These are phyloP conservation scores for Melanotaenia maccullochi DNA, from an alignment of 2,797 vertebrate species.

Conservation along the genomic window DNA sequence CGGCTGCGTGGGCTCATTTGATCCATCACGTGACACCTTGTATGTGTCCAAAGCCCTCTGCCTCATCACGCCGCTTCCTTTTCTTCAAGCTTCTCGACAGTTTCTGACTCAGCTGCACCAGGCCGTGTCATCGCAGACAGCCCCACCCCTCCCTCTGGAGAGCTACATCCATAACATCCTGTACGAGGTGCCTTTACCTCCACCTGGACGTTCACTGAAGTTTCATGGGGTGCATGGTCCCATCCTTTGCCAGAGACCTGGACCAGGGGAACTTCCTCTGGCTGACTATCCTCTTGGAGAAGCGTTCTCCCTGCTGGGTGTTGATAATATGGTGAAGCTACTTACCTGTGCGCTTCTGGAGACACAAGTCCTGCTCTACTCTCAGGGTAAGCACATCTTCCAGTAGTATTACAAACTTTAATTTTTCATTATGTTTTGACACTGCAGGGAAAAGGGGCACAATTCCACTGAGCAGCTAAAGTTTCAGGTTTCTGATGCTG, in stretches of 20 bases:
- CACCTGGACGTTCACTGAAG: conserved; percentile 92
- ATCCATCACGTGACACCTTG: conserved; percentile 90
- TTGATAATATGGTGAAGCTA: conserved; percentile 94
- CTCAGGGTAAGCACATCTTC: conserved; percentile 85
- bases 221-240: conserved; percentile 96
- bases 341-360: conserved; percentile 95
- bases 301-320: conserved; percentile 90
- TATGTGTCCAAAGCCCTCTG: conserved; percentile 97
- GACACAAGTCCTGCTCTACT: conserved; percentile 97
- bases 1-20: conserved; percentile 81
- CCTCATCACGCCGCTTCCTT: conserved; percentile 94
- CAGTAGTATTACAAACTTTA: background rate
- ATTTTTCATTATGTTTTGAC: background rate
- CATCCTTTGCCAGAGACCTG: conserved; percentile 93
- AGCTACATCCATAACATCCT: conserved; percentile 98
- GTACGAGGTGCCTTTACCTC: conserved; percentile 94
- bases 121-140: conserved; percentile 89
- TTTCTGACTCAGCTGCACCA: conserved; percentile 93
- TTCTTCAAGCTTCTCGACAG: conserved; percentile 93
- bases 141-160: conserved; percentile 93
- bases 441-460: background rate
- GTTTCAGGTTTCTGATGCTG: conserved; percentile 7
- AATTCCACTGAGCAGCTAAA: background rate
- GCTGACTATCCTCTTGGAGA: conserved; percentile 94
- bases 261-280: conserved; percentile 90